phyloP scores from a whole-genome alignment of 2,888 invertebrate species.

The Dermolepida albohirtum region DNA sequence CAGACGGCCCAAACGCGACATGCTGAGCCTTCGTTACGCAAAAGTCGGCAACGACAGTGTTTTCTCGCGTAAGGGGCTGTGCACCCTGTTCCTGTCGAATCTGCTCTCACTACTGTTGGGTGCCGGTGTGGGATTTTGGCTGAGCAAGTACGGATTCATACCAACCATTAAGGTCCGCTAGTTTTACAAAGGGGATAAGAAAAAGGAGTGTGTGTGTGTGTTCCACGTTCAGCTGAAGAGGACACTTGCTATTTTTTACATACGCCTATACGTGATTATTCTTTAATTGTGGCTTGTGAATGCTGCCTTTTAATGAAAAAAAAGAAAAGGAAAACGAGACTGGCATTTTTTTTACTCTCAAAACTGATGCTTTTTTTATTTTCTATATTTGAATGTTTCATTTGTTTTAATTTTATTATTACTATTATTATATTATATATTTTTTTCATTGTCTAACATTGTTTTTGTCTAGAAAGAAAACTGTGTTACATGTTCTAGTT shows the following conservation, averaged over 20 bases:
- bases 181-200: constrained; percentile 30
- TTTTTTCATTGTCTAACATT: no score
- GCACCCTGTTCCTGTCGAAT: constrained; percentile 91
- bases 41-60: constrained; percentile 83
- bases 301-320: constrained; percentile 38
- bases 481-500: neutral
- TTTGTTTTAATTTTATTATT: neutral
- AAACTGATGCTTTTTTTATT: constrained; percentile 33
- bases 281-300: constrained; percentile 48
- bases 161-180: constrained; percentile 64
- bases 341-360: constrained; percentile 41
- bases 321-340: constrained; percentile 29
- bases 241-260: constrained; percentile 49
- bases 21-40: constrained; percentile 74
- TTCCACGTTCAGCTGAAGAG: constrained; percentile 47
- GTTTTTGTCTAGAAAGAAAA: neutral
- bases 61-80: constrained; percentile 90
- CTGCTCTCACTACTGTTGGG: constrained; percentile 90
- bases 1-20: constrained; percentile 77
- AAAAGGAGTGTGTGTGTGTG: constrained; percentile 41
- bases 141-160: constrained; percentile 68
- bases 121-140: constrained; percentile 89
- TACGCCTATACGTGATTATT: constrained; percentile 55
- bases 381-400: constrained; percentile 30
- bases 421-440: no score